Evolutionary conservation across 2,797 vertebrate genomes (phyloP).

Genomic region (Carapus acus): DNA sequence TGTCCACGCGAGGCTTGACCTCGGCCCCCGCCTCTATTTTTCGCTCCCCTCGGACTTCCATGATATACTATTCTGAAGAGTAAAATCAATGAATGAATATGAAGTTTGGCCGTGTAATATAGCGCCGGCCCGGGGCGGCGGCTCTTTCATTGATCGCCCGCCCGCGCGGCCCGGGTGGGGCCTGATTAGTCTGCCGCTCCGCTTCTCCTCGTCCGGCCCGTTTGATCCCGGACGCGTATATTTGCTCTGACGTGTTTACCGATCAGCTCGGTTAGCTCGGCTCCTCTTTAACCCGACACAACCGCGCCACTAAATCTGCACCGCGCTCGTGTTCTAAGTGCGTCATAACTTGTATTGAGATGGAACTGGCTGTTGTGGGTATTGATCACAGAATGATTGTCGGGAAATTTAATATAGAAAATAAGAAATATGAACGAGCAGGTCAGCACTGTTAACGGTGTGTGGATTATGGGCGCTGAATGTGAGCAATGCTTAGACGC

Average conservation of each 20-base stretch:
- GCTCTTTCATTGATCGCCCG: constrained; percentile 75
- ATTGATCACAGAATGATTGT: neutral
- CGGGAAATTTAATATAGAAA: no score
- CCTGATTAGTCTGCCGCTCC: constrained; percentile 71
- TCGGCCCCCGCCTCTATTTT: constrained; percentile 80
- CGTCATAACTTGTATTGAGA: neutral
- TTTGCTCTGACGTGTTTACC: constrained; percentile 56
- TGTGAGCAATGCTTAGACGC: no score
- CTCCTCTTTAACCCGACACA: constrained; percentile 27
- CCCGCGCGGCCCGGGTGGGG: constrained; percentile 61
- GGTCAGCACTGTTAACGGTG: no score
- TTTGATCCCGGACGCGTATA: constrained; percentile 64
- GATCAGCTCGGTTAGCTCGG: constrained; percentile 35
- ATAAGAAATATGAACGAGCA: no score
- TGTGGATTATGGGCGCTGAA: no score
- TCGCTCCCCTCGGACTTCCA: constrained; percentile 93
- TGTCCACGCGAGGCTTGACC: constrained; percentile 88
- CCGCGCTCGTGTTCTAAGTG: neutral
- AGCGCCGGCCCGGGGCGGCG: constrained; percentile 78
- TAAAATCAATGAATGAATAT: constrained; percentile 99
- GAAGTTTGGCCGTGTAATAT: constrained; percentile 95
- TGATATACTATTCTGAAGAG: constrained; percentile 98
- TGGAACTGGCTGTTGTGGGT: neutral
- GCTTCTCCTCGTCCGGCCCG: constrained; percentile 56
- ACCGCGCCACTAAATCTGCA: neutral